Conservation (phyloP, 2,797 vertebrate species). For the Eurystomus glaucurus region DNA sequence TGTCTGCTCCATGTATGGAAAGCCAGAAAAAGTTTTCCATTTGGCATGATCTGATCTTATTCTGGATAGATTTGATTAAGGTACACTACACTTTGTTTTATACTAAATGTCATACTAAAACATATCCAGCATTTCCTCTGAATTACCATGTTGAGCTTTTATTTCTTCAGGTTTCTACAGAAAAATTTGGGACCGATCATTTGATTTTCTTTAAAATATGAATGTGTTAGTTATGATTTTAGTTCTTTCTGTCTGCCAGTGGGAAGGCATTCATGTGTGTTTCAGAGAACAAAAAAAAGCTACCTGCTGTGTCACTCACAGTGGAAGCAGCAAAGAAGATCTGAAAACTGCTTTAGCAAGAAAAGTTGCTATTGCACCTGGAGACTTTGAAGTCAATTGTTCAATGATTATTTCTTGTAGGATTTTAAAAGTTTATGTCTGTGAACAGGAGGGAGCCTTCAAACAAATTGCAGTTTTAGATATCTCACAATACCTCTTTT, state of each 20-base stretch:
- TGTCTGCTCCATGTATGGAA: neutral
- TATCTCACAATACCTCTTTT: neutral
- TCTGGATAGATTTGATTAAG: neutral
- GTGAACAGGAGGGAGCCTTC: neutral
- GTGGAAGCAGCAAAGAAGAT: neutral
- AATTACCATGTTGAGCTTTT: neutral
- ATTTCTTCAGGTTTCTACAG: neutral
- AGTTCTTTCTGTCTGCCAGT: neutral
- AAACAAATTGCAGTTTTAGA: slow-evolving; percentile 26
- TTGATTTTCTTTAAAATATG: slow-evolving; percentile 31
- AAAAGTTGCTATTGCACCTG: slow-evolving; percentile 12
- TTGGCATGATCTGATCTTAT: neutral
- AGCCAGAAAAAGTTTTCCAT: neutral
- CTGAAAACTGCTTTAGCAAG: neutral
- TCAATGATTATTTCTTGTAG: slow-evolving; percentile 22
- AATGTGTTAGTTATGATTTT: slow-evolving; percentile 10
- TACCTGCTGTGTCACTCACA: slow-evolving; percentile 5
- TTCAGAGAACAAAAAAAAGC: neutral
- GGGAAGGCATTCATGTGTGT: slow-evolving; percentile 6
- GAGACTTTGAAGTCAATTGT: slow-evolving; percentile 42
- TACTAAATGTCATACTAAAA: neutral
- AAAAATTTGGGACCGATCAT: neutral
- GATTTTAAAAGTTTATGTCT: slow-evolving; percentile 44
- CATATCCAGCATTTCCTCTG: neutral
- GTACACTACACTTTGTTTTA: neutral